These are phyloP conservation scores for Toxotes lorentzi DNA, from an alignment of 2,797 vertebrate species.

Conservation along the genomic window DNA sequence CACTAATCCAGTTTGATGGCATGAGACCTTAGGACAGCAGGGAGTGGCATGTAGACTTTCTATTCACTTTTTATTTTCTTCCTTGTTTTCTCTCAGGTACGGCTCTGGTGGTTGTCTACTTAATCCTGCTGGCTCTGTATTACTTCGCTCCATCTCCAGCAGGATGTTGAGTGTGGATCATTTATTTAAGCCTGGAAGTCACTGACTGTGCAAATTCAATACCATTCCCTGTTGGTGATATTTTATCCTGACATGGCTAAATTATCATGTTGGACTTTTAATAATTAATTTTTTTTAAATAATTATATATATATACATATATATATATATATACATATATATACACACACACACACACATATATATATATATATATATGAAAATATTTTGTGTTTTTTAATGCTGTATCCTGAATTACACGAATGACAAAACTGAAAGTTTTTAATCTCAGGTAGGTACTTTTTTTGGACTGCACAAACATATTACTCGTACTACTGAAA, in stretches of 20 bases:
- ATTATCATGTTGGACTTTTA: neutral
- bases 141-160: slow-evolving; percentile 88
- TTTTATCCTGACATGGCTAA: neutral
- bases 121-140: slow-evolving; percentile 88
- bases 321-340: too few species aligned
- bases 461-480: slow-evolving; percentile 12
- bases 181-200: neutral
- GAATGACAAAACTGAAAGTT: neutral
- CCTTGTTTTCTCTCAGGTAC: slow-evolving; percentile 78
- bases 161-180: slow-evolving; percentile 81
- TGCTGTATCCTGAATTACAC: neutral
- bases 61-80: neutral
- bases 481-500: slow-evolving; percentile 24
- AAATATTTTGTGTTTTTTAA: slow-evolving; percentile 7
- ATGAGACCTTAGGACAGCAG: neutral
- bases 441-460: slow-evolving; percentile 38
- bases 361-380: too few species aligned
- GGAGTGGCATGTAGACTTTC: neutral
- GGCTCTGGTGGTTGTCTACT: slow-evolving; percentile 88
- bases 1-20: neutral
- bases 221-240: neutral
- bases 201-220: neutral
- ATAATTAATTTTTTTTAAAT: too few species aligned
- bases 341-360: too few species aligned
- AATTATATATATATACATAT: too few species aligned